Base-by-base conservation (phyloP, 2,113 vertebrate species). In the Agapornis roseicollis region DNA sequence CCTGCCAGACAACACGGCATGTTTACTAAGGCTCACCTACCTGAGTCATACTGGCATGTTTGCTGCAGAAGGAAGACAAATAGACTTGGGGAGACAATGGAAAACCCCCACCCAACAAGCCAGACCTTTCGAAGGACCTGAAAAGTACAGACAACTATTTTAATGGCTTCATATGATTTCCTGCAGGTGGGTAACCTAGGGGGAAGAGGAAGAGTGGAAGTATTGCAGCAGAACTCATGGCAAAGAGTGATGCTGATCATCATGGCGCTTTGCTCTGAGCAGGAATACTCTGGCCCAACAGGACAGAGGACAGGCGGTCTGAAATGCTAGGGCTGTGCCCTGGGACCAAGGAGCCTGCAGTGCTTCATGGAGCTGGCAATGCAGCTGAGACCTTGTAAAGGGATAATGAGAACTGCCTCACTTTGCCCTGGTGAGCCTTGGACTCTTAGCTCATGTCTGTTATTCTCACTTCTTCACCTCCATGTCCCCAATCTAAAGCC, bases 11-110 rank as follows among this genome's bases (percentile, higher is more conserved):
- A 29, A 58, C 42, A 11, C 0, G 3, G 37, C 10, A 1, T 18
- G 33, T 53, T 83, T 70, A 44, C 39, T 35, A 69, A 68, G 70
- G 20, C 24, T 94, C 58, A 52, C 56, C 84, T 14, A 6, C 73
- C 35, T 1, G 1, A n/a, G 41, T 46, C 4, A 5, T 5, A 5
- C 49, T 1, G 1, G 10, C 2, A 6, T 2, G 10, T 58, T 70
- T 80, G 49, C 50, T 74, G 25, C 49, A 55, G 77, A 49, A 44
- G 29, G 50, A 42, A 35, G 35, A 27, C 10, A 74, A 86, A 80
- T 1, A 70, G 17, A 52, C 13, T 13, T 29, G 37, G 13, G 39
- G 50, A 53, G 25, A 66, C 83, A 86, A 74, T 6, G 29, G n/a
- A 50, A 72, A 5, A 4, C 23, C 24, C 6, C 20, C 69, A 1